Percentiles rank a stretch among this genome's conserved stretches.
Evolutionary conservation across 2,888 invertebrate genomes (phyloP).

Genomic region (Papilio protenor): DNA sequence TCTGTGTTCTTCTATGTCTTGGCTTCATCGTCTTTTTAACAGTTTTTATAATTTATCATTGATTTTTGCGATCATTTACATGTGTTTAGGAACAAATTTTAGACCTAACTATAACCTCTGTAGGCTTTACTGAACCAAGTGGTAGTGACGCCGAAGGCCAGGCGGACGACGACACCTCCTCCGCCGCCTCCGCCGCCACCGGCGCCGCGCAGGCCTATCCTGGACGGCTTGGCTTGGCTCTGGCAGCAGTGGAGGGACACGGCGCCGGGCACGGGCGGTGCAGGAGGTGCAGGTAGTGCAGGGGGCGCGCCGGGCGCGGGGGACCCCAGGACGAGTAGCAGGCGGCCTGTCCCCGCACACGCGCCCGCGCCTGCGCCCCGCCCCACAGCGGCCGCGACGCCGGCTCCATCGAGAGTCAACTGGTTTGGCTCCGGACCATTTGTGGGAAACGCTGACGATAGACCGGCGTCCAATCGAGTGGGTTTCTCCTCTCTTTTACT

Average conservation of each 20-base stretch:
- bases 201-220: conserved; percentile 77
- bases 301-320: conserved; percentile 52
- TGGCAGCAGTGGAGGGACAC: conserved; percentile 85
- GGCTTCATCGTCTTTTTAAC: conserved; percentile 43
- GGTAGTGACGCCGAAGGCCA: conserved; percentile 81
- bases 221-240: conserved; percentile 84
- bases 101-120: conserved; percentile 71
- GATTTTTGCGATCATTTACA: conserved; percentile 48
- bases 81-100: conserved; percentile 52
- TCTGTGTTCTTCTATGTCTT: conserved; percentile 19
- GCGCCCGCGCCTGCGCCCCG: conserved; percentile 54
- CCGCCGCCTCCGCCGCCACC: conserved; percentile 77
- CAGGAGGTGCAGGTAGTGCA: conserved; percentile 51
- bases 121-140: conserved; percentile 85
- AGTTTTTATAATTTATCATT: conserved; percentile 46
- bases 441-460: conserved; percentile 78
- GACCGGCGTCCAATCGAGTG: conserved; percentile 76
- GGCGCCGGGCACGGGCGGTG: conserved; percentile 65
- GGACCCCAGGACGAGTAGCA: conserved; percentile 59
- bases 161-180: conserved; percentile 73
- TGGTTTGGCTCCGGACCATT: conserved; percentile 82
- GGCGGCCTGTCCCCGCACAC: conserved; percentile 59
- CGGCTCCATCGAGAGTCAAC: conserved; percentile 68
- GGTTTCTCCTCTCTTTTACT: conserved; percentile 80
- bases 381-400: conserved; percentile 61